These are phyloP conservation scores for Arizona elegans DNA, from an alignment of 2,113 vertebrate genomes.

Conservation along the genomic window DNA sequence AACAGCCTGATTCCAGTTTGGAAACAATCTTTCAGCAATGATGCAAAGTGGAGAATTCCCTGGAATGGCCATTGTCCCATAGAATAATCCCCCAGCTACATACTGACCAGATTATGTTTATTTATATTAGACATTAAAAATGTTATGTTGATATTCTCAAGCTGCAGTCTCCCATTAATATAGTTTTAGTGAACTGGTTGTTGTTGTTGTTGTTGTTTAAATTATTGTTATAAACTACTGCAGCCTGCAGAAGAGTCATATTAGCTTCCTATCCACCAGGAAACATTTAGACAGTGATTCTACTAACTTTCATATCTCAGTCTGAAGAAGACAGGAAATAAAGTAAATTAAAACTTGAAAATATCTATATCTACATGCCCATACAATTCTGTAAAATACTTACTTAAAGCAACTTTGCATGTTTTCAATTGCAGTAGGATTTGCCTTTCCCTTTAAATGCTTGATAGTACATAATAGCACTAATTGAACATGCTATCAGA, in stretches of 20 bases:
- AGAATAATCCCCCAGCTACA: neutral
- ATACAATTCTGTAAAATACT: neutral
- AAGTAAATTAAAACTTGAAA: neutral
- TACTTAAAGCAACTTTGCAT: neutral
- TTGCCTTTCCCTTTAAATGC: neutral
- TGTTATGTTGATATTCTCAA: neutral
- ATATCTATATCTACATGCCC: neutral
- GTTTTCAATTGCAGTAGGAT: neutral
- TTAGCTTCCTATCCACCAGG: neutral
- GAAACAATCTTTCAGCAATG: neutral
- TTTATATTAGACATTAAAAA: neutral
- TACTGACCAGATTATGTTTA: neutral
- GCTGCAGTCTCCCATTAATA: neutral
- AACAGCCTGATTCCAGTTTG: neutral
- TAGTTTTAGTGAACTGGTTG: neutral
- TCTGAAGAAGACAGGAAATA: neutral
- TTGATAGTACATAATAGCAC: neutral
- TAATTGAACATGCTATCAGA: neutral
- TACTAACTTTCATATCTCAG: neutral
- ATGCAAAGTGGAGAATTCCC: neutral
- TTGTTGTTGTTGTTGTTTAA: neutral
- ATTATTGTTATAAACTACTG: neutral
- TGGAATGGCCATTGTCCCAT: neutral
- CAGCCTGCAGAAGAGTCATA: neutral
- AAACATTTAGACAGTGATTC: neutral